Evolutionary conservation across 2,797 vertebrate genomes (phyloP).

Genomic region (Bucorvus abyssinicus): DNA sequence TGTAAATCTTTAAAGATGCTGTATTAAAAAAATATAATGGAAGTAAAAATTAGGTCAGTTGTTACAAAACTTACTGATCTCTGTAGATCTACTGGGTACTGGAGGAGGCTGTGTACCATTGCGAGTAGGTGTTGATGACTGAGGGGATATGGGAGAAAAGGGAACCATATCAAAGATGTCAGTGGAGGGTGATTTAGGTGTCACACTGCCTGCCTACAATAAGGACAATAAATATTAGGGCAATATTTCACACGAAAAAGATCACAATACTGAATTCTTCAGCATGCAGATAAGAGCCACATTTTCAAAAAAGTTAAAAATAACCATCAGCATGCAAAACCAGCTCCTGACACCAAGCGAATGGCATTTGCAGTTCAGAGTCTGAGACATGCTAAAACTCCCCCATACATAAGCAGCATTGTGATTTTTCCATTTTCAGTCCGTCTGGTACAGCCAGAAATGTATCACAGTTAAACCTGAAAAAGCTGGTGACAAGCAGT

Average conservation of each 20-base stretch:
- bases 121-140: slow-evolving; percentile 83
- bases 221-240: slow-evolving; percentile 68
- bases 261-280: slow-evolving; percentile 36
- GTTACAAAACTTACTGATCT: slow-evolving; percentile 83
- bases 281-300: slow-evolving; percentile 39
- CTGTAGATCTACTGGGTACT: slow-evolving; percentile 84
- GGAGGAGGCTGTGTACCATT: slow-evolving; percentile 90
- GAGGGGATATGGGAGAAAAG: slow-evolving; percentile 88
- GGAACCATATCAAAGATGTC: slow-evolving; percentile 99
- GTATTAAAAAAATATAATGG: not conserved
- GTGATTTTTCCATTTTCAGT: not conserved
- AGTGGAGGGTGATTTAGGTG: slow-evolving; percentile 85
- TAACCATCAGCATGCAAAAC: slow-evolving; percentile 41
- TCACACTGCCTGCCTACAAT: slow-evolving; percentile 84
- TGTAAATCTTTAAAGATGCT: not conserved
- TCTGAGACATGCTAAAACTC: slow-evolving; percentile 38
- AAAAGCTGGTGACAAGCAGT: not conserved
- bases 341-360: slow-evolving; percentile 37
- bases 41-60: slow-evolving; percentile 55
- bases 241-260: slow-evolving; percentile 16
- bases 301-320: slow-evolving; percentile 11
- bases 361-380: slow-evolving; percentile 33
- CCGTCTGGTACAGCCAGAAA: not conserved
- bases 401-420: not conserved
- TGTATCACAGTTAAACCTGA: not conserved